phyloP scores from a whole-genome alignment of 2,113 vertebrate genomes.

The Entosphenus tridentatus region DNA sequence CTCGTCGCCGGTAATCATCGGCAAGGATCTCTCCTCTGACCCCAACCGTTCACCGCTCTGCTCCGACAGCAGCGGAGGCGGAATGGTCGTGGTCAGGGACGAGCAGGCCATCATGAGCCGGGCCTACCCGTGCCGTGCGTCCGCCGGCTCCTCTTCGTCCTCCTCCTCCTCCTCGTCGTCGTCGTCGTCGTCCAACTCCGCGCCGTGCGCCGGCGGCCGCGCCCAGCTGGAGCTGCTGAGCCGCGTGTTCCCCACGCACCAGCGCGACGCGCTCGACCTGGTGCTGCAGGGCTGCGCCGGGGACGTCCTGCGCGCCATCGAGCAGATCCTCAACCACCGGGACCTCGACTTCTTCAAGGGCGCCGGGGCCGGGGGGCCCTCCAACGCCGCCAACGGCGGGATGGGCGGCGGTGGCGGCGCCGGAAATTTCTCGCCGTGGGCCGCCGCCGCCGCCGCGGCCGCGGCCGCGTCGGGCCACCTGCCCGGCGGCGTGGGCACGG shows the following conservation, averaged over 20 bases:
- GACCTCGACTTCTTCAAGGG: slow-evolving; percentile 27
- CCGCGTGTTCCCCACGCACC: slow-evolving; percentile 82
- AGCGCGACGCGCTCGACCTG: slow-evolving; percentile 77
- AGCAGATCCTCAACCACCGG: slow-evolving; percentile 89
- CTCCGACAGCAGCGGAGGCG: slow-evolving; percentile 31
- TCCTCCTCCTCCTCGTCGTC: too few relatives aligned
- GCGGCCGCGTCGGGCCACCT: too few relatives aligned
- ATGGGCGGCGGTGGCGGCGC: too few relatives aligned
- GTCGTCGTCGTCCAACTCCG: slow-evolving; percentile 30
- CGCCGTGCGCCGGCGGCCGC: slow-evolving; percentile 44
- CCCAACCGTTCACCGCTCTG: slow-evolving; percentile 18
- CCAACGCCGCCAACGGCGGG: slow-evolving; percentile 21
- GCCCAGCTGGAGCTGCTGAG: slow-evolving; percentile 92
- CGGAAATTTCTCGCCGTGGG: too few relatives aligned
- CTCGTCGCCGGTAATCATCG: too few relatives aligned
- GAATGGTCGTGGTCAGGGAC: slow-evolving; percentile 42
- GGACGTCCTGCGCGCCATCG: slow-evolving; percentile 95
- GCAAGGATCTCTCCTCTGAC: too few relatives aligned
- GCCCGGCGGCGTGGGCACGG: too few relatives aligned
- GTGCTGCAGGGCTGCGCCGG: slow-evolving; percentile 88
- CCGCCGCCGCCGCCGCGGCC: too few relatives aligned
- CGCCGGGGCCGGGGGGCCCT: slow-evolving; percentile 43
- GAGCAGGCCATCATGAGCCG: slow-evolving; percentile 33
- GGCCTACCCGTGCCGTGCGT: too few relatives aligned
- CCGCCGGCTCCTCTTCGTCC: too few relatives aligned